These are phyloP conservation scores for Nestor notabilis DNA, from an alignment of 2,113 vertebrate genomes.

Conservation along the genomic window DNA sequence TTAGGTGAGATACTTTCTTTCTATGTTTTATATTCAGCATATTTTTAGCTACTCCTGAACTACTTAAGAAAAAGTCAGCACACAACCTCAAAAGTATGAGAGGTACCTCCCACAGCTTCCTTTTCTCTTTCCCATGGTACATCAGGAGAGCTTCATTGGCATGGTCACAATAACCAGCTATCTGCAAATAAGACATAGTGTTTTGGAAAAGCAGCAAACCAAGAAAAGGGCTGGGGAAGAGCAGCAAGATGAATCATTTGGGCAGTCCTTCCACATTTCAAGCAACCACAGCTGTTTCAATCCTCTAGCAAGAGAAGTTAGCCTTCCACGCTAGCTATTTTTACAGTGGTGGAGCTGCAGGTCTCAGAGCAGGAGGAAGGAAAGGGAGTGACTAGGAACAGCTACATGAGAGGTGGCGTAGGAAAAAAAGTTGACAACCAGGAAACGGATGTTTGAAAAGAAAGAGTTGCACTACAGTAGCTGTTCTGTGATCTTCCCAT, in stretches of 20 bases:
- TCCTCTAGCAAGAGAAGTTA: background rate
- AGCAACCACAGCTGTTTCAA: background rate
- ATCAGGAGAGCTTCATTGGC: background rate
- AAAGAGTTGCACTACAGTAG: background rate
- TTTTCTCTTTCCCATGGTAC: background rate
- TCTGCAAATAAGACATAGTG: background rate
- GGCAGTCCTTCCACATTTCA: background rate
- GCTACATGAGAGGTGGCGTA: background rate
- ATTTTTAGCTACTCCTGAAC: conserved; percentile 20
- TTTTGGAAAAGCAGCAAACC: background rate
- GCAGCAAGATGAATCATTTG: background rate
- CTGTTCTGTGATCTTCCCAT: conserved; percentile 16
- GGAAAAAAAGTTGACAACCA: background rate
- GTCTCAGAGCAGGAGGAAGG: conserved; percentile 7
- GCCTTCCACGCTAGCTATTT: background rate
- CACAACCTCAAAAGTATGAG: background rate
- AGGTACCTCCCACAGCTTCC: background rate
- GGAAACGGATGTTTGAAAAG: conserved; percentile 33
- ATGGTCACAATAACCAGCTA: fast-evolving
- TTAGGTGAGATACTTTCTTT: conserved; percentile 2
- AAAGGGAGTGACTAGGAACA: conserved; percentile 46
- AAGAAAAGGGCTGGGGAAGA: background rate
- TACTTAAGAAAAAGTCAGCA: background rate
- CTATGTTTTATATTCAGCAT: background rate
- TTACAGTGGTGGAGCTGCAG: background rate